phyloP scores from a whole-genome alignment of 1,140 invertebrate genomes.

The Drosophila baimaii region DNA sequence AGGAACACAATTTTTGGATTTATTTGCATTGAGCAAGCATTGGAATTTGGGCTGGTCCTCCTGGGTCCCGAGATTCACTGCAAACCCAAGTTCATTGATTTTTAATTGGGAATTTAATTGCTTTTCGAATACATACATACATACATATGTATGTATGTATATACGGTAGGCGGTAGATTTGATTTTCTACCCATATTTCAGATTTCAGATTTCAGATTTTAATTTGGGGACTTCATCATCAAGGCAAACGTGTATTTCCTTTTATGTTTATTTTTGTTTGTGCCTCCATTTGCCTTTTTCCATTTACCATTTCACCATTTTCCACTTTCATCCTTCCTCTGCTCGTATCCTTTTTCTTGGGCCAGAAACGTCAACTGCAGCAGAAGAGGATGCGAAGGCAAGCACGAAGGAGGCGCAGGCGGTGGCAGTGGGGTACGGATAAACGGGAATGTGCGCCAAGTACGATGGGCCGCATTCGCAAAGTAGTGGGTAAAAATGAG shows the following conservation, averaged over 20 bases:
- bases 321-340: constrained; percentile 16
- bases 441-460: constrained; percentile 13
- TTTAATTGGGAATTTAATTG: constrained; percentile 31
- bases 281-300: constrained; percentile 17
- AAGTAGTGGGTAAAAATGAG: background rate
- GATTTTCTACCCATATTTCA: constrained; percentile 17
- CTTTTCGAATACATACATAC: constrained; percentile 17
- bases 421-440: too few species aligned
- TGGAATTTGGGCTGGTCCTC: background rate
- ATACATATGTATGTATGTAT: too few species aligned
- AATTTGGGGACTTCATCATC: constrained; percentile 29
- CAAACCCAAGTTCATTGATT: constrained; percentile 14
- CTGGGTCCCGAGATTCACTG: background rate
- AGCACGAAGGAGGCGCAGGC: background rate
- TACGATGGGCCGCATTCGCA: constrained; percentile 32
- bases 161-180: background rate
- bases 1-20: background rate
- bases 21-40: background rate
- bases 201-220: constrained; percentile 22
- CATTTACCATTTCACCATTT: constrained; percentile 7
- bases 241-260: constrained; percentile 28
- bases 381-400: constrained; percentile 30
- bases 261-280: constrained; percentile 46
- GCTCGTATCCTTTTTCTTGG: constrained; percentile 35
- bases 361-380: constrained; percentile 56